Percentiles rank a stretch among this genome's conserved stretches.
phyloP scores from a whole-genome alignment of 2,888 invertebrate genomes.

The Hololepta plana region DNA sequence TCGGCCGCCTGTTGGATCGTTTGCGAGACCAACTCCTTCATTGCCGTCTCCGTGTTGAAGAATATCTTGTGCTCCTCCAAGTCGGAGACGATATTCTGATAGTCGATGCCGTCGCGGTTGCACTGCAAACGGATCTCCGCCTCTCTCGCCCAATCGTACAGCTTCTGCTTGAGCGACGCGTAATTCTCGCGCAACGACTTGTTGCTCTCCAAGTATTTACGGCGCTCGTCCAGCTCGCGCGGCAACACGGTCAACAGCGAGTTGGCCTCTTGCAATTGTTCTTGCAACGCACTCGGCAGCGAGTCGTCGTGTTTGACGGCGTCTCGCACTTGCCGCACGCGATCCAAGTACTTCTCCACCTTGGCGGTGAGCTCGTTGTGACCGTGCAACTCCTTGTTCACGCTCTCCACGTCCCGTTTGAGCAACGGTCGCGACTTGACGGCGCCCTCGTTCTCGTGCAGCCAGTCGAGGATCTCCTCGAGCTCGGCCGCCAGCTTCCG shows the following conservation, averaged over 20 bases:
- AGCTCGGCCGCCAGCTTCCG: conserved; percentile 67
- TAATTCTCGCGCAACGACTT: conserved; percentile 62
- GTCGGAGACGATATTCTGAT: conserved; percentile 64
- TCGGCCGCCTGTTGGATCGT: conserved; percentile 71
- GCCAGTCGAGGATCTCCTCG: conserved; percentile 65
- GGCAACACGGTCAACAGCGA: conserved; percentile 62
- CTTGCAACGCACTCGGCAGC: conserved; percentile 60
- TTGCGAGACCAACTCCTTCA: conserved; percentile 63
- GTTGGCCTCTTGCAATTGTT: conserved; percentile 72
- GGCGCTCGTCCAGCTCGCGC: conserved; percentile 61
- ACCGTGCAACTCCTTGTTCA: conserved; percentile 62
- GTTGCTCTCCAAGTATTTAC: conserved; percentile 62
- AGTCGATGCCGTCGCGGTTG: conserved; percentile 73
- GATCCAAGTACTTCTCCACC: conserved; percentile 50
- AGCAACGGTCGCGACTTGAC: conserved; percentile 70
- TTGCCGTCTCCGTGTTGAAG: conserved; percentile 60
- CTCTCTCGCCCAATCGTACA: conserved; percentile 70
- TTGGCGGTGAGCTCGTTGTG: conserved; percentile 50
- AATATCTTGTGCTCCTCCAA: conserved; percentile 76
- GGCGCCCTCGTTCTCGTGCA: conserved; percentile 64
- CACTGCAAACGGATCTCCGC: conserved; percentile 60
- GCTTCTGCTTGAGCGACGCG: conserved; percentile 53
- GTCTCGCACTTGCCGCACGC: conserved; percentile 51
- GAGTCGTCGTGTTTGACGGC: conserved; percentile 56
- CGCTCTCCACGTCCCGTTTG: conserved; percentile 59